These are phyloP conservation scores for Poeciliopsis occidentalis DNA, from an alignment of 2,113 vertebrate genomes.

Conservation along the genomic window DNA sequence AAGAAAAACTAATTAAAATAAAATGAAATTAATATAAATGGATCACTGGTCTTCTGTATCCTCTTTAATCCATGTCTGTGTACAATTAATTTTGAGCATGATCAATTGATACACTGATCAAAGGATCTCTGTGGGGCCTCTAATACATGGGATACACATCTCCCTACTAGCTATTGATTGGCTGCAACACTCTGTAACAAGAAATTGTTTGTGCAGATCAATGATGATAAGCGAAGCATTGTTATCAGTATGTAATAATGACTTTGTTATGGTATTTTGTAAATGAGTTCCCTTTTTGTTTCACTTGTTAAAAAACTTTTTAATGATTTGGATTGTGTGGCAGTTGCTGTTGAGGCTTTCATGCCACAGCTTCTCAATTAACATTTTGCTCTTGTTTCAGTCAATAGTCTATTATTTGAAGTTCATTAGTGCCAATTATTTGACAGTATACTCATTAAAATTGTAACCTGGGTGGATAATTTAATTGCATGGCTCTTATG, in stretches of 20 bases:
- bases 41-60: conserved; percentile 24
- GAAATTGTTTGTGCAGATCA: conserved; percentile 30
- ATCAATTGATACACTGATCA: conserved; percentile 64
- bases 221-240: conserved; percentile 12
- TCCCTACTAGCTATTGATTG: conserved; percentile 72
- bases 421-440: conserved; percentile 51
- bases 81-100: conserved; percentile 52
- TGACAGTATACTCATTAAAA: conserved; percentile 52
- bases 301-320: conserved; percentile 14
- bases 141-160: conserved; percentile 59
- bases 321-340: conserved; percentile 14
- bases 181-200: conserved; percentile 40
- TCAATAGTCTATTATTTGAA: conserved; percentile 59
- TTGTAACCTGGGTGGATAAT: conserved; percentile 30
- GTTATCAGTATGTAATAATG: conserved; percentile 35
- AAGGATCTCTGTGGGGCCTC: conserved; percentile 50
- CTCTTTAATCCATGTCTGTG: conserved; percentile 40
- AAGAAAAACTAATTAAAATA: conserved; percentile 10
- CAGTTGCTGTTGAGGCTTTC: conserved; percentile 34
- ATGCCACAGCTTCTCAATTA: conserved; percentile 42
- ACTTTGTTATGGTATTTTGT: conserved; percentile 23
- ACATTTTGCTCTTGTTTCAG: conserved; percentile 31
- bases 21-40: conserved; percentile 31
- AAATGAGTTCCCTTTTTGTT: conserved; percentile 19
- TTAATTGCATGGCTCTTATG: conserved; percentile 17